phyloP scores from a whole-genome alignment of 2,113 vertebrate species.

The Naja naja region DNA sequence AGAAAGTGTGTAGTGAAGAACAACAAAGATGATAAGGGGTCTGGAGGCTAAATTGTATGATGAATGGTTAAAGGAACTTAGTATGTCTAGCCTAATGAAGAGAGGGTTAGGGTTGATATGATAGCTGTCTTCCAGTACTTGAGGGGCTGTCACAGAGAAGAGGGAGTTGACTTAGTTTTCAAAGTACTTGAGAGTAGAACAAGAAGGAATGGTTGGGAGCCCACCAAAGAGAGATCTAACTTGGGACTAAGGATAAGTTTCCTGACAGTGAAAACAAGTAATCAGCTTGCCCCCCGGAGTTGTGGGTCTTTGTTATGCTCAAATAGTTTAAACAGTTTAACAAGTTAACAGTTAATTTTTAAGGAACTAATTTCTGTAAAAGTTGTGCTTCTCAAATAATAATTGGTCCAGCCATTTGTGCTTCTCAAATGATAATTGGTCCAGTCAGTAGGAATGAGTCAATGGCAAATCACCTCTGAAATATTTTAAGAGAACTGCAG shows the following conservation, averaged over 20 bases:
- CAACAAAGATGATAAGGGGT: neutral
- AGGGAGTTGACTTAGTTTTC: neutral
- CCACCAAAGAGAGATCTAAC: neutral
- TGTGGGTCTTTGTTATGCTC: neutral
- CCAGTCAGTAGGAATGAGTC: neutral
- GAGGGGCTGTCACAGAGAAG: neutral
- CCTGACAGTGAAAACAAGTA: neutral
- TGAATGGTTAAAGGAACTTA: neutral
- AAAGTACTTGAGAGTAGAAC: neutral
- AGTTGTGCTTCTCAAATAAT: neutral
- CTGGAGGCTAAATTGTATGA: neutral
- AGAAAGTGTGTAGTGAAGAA: neutral
- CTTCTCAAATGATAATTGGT: too few relatives aligned
- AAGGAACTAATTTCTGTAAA: neutral
- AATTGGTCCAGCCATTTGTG: too few relatives aligned
- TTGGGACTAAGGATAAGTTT: neutral
- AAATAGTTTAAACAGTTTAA: neutral
- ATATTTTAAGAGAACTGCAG: neutral
- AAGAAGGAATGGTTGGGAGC: neutral
- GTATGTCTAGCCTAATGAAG: neutral
- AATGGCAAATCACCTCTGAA: neutral
- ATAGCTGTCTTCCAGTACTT: neutral
- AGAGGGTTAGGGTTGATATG: neutral
- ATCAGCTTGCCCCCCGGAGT: neutral
- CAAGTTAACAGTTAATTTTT: neutral